Percentiles rank a stretch among this genome's conserved stretches.
phyloP scores from a whole-genome alignment of 2,797 vertebrate genomes.

The Allobates femoralis region DNA sequence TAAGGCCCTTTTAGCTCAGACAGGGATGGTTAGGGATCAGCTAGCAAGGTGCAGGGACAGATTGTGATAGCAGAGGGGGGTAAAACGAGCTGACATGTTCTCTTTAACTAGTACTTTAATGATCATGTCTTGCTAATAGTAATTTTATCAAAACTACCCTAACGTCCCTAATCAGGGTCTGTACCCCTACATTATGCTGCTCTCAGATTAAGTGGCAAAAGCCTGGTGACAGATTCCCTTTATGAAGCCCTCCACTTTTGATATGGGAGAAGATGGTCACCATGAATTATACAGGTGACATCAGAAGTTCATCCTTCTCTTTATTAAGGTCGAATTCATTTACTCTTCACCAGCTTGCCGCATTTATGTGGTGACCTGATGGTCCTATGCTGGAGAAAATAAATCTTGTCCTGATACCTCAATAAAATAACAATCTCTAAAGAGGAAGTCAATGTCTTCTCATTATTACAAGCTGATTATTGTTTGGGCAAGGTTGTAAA shows the following conservation, averaged over 20 bases:
- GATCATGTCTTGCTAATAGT: too few species aligned
- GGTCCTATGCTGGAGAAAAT: conserved; percentile 8
- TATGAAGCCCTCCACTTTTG: neutral
- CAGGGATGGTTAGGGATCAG: too few species aligned
- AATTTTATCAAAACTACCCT: too few species aligned
- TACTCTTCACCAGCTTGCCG: neutral
- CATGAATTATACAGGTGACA: neutral
- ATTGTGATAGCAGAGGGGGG: too few species aligned
- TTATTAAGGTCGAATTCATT: conserved; percentile 35
- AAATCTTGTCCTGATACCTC: conserved; percentile 28
- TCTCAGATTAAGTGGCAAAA: too few species aligned
- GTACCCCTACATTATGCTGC: too few species aligned
- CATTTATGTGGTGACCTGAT: conserved; percentile 36
- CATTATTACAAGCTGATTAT: conserved; percentile 47
- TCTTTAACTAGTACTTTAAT: too few species aligned
- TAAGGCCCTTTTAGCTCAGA: too few species aligned
- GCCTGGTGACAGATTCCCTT: neutral
- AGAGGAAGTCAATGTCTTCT: conserved; percentile 31
- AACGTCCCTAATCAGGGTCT: too few species aligned
- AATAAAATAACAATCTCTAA: conserved; percentile 32
- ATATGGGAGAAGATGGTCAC: conserved; percentile 3
- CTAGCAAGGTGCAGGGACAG: too few species aligned
- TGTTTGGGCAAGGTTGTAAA: conserved; percentile 30
- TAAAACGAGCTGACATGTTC: too few species aligned
- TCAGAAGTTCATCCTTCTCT: conserved; percentile 3